Evolutionary conservation across 1,140 invertebrate genomes (phyloP), one percentile per base, ranked within the genome.

Genomic region (Pogonomyrmex californicus): DNA sequence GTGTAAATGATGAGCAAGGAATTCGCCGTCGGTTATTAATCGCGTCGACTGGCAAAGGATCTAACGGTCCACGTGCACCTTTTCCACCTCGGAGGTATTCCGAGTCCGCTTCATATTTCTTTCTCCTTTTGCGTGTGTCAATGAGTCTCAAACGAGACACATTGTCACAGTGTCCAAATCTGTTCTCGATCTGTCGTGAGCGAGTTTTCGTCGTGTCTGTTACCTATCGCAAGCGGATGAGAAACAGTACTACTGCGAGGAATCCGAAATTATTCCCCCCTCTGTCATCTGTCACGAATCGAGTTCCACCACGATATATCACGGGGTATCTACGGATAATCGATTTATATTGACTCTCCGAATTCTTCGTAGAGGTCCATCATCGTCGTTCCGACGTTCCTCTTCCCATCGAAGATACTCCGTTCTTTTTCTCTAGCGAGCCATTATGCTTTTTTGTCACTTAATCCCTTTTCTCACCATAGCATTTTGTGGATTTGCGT

Each of bases 171-270:
- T 86, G 56, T 87, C 81, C 58, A 88, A 90, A 85, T 91, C 90
- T 88, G 87, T 91, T 90, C 83, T 56, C 87, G 78, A 91, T 91
- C 75, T 90, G 78, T 90, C 77, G 82, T 88, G 78, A 78, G 90
- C 83, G 83, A 90, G 23, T 86, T 78, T 90, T 90, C 76, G 60
- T 89, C 63, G 12, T 49, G 30, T 36, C 41, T 79, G 49, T 71
- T 23, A 6, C 10, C 3, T 77, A 9, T 38, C 33, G 51, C 54
- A 33, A 4, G 36, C 5, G 23, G 4, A 30, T 62, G 76, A 58
- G 56, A n/a, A 54, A 38, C 77, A 77, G 23, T 73, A 36, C 79
- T 75, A 88, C 73, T 73, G 81, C 49, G 68, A 86, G 79, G 86
- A 91, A 81, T 91, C 87, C 77, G 58, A 91, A 91, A 82, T 88